A percentile compares a stretch with the other conserved stretches of the same genome.
Evolutionary conservation across 2,113 vertebrate genomes (phyloP).

Genomic region (Mesocricetus auratus): DNA sequence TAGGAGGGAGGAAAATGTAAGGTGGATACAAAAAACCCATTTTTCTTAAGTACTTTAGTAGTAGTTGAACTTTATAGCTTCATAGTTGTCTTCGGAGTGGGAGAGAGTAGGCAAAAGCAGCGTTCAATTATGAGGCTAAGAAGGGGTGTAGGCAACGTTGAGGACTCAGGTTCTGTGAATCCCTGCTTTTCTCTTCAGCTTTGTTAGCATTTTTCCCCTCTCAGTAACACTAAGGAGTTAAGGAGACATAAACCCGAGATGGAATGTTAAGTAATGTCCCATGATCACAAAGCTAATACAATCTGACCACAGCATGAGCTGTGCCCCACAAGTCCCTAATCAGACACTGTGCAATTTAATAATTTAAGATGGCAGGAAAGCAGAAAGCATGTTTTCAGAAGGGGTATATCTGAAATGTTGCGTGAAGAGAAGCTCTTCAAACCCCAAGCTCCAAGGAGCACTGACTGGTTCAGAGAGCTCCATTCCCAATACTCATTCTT

Average conservation of each 20-base stretch:
- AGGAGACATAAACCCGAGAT: background rate
- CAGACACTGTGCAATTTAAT: background rate
- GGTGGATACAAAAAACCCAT: background rate
- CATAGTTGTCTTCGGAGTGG: background rate
- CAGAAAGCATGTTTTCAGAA: background rate
- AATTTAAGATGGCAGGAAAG: background rate
- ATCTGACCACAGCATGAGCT: background rate
- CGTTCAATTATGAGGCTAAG: background rate
- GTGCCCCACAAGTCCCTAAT: background rate
- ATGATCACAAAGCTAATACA: background rate
- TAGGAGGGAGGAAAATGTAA: background rate
- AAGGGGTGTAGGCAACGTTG: background rate
- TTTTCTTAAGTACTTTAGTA: background rate
- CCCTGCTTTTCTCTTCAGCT: background rate
- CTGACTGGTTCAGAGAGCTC: background rate
- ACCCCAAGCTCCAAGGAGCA: background rate
- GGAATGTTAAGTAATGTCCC: background rate
- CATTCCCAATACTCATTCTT: background rate
- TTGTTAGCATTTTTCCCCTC: background rate
- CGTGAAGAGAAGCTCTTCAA: background rate
- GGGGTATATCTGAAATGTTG: background rate
- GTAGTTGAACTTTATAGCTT: background rate
- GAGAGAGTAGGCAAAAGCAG: background rate
- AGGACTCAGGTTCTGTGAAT: background rate
- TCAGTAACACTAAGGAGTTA: background rate